Evolutionary conservation across 2,888 invertebrate genomes (phyloP).

Genomic region (Chrysolina americana): DNA sequence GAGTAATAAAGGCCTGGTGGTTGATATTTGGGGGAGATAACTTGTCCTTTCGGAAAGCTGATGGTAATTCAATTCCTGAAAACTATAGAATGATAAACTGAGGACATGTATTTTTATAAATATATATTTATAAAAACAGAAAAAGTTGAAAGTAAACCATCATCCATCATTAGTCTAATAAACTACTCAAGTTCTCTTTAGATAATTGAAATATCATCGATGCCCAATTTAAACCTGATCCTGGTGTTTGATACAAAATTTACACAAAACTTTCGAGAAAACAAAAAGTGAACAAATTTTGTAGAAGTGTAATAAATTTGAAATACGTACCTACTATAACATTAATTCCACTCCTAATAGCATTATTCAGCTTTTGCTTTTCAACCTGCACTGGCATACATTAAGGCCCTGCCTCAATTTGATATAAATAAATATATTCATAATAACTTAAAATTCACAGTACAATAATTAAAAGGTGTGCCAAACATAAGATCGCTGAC

Average conservation of each 20-base stretch:
- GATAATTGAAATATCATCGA: too few relatives aligned
- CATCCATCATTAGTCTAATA: too few relatives aligned
- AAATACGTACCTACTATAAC: not conserved
- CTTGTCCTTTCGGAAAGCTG: not conserved
- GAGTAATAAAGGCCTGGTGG: too few relatives aligned
- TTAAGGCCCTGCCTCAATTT: not conserved
- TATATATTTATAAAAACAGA: too few relatives aligned
- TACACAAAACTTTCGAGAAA: slow-evolving; percentile 13
- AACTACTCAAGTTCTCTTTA: too few relatives aligned
- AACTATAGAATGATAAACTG: too few relatives aligned
- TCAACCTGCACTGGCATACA: not conserved
- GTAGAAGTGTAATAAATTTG: not conserved
- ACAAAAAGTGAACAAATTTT: not conserved
- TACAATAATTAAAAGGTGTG: not conserved
- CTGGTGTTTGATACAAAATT: too few relatives aligned
- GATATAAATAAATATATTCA: not conserved
- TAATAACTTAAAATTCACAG: not conserved
- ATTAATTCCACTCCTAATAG: not conserved
- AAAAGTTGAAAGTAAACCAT: not conserved
- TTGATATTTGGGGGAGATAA: too few relatives aligned
- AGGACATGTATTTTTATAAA: too few relatives aligned
- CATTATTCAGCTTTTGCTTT: slow-evolving; percentile 1
- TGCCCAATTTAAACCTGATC: slow-evolving; percentile 12
- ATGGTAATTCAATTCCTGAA: not conserved
- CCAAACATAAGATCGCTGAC: not conserved